Percentiles rank a stretch among this genome's conserved stretches.
Evolutionary conservation across 2,888 invertebrate genomes (phyloP).

Genomic region (Drosophila lutescens): DNA sequence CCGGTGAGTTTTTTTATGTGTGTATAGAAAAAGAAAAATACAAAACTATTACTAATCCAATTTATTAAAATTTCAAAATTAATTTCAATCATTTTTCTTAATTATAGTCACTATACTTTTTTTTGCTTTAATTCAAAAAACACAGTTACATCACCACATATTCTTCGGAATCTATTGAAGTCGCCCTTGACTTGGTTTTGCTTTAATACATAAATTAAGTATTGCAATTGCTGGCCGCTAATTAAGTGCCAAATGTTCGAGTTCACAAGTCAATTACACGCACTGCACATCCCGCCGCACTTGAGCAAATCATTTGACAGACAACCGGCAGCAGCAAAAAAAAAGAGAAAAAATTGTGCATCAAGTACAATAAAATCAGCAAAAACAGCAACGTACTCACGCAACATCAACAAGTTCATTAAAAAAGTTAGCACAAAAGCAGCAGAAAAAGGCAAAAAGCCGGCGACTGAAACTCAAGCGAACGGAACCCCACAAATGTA

Average conservation of each 20-base stretch:
- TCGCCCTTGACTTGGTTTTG: neutral
- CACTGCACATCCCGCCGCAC: slow-evolving; percentile 43
- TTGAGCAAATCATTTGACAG: slow-evolving; percentile 64
- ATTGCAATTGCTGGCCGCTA: slow-evolving; percentile 45
- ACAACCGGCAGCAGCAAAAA: slow-evolving; percentile 22
- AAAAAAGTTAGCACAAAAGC: slow-evolving; percentile 62
- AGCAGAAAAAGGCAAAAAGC: slow-evolving; percentile 29
- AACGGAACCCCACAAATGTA: slow-evolving; percentile 65
- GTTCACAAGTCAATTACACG: slow-evolving; percentile 64
- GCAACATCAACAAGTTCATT: slow-evolving; percentile 78
- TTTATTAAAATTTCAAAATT: too few relatives aligned
- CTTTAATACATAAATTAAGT: slow-evolving; percentile 20
- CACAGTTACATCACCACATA: neutral
- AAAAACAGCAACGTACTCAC: slow-evolving; percentile 47
- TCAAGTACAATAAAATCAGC: slow-evolving; percentile 19
- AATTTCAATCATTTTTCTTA: too few relatives aligned
- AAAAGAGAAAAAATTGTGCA: slow-evolving; percentile 6
- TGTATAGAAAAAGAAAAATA: too few relatives aligned
- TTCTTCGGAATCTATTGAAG: neutral
- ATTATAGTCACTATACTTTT: too few relatives aligned
- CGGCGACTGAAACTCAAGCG: slow-evolving; percentile 60
- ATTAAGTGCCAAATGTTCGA: slow-evolving; percentile 58
- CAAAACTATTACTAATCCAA: too few relatives aligned
- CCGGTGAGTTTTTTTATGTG: too few relatives aligned
- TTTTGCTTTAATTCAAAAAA: too few relatives aligned